Conservation (phyloP, 2,888 invertebrate species). For the Philereme vetulata region DNA sequence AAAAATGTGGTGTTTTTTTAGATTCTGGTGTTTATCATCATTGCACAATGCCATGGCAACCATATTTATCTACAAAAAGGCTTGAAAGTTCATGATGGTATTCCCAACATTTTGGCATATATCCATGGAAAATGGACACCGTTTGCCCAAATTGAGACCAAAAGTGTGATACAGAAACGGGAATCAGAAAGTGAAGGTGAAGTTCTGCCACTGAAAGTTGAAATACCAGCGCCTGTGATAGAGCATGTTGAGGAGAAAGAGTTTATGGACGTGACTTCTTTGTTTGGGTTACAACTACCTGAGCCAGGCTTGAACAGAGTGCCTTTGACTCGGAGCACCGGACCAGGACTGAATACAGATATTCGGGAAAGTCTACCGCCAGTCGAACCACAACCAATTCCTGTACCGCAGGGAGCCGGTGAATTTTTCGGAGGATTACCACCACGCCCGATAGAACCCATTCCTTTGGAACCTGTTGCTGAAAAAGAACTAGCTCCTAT, state of each 20-base stretch:
- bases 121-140: conserved; percentile 60
- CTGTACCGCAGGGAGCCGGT: conserved; percentile 1
- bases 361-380: conserved; percentile 5
- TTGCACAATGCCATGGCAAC: conserved; percentile 36
- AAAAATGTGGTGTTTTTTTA: conserved; percentile 19
- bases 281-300: conserved; percentile 25
- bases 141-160: conserved; percentile 52
- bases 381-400: not conserved
- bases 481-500: conserved; percentile 12
- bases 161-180: conserved; percentile 40
- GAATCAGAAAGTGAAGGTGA: conserved; percentile 22
- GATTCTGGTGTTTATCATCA: conserved; percentile 19
- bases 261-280: conserved; percentile 21
- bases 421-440: conserved; percentile 30
- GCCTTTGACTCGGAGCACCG: conserved; percentile 15
- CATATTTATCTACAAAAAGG: conserved; percentile 34
- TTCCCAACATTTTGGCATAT: conserved; percentile 52
- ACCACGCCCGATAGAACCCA: conserved; percentile 14
- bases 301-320: conserved; percentile 14
- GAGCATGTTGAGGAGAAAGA: conserved; percentile 41
- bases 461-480: conserved; percentile 5
- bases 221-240: conserved; percentile 43
- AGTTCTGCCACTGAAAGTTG: conserved; percentile 5
- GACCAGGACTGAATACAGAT: conserved; percentile 12
- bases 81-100: conserved; percentile 34